Evolutionary conservation across 2,113 vertebrate species (phyloP), one percentile per base, ranked within the genome.

Genomic region (Rhinoderma darwinii): DNA sequence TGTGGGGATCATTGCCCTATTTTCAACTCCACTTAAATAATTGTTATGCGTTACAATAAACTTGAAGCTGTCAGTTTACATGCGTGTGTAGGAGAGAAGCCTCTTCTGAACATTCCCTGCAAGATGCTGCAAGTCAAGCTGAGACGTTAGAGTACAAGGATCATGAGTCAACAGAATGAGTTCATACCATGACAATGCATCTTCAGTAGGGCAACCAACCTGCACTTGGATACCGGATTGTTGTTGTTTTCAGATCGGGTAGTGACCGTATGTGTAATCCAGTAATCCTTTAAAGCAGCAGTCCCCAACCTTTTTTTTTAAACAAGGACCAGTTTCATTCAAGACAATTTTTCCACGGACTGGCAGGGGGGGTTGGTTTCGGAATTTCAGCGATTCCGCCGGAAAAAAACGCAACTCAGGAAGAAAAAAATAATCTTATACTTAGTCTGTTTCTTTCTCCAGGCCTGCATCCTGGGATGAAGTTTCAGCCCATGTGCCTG

Each of bases 21-120:
- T 39, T 22, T 72, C 68, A 72, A 39, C 68, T 72, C 68, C 6
- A 37, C 68, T 72, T 72, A 72, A 39, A 37, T 72, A 72, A 39
- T 18, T 15, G 68, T 41, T 37, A 39, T 72, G 37, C 10, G 68
- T 72, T 37, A 72, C 15, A 68, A 30, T 0, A 32, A 27, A 30
- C 5, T 0, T 37, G 35, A 70, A 25, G 5, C 25, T n/a, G 20
- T 18, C 9, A 70, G 66, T 39, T 37, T 39, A 22, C 66, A 70
- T 5, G 22, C 32, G 27, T 18, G 32, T 22, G 66, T 70, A 70
- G 66, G 66, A 70, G 35, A 72, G 68, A 41, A 41, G 30, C 32
- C 37, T 32, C 20, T 32, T 11, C 37, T 41, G 18, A 72, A 72
- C 68, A 72, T 72, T 72, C 68, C 68, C 68, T 3, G 68, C 68